Evolutionary conservation across 2,888 invertebrate species (phyloP).

Genomic region (Gymnoscelis rufifasciata): DNA sequence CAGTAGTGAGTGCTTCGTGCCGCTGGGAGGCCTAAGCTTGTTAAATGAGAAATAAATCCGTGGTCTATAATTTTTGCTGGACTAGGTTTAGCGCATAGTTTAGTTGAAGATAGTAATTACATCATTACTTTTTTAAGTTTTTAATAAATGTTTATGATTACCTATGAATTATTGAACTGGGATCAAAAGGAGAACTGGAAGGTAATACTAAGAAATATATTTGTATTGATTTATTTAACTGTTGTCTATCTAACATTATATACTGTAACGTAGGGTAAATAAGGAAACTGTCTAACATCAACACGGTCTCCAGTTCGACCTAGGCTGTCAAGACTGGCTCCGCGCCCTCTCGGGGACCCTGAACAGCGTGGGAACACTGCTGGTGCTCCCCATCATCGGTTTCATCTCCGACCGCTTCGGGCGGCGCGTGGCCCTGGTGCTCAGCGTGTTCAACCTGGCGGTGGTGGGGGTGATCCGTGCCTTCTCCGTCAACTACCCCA

Average conservation of each 20-base stretch:
- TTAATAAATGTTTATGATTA: too few relatives aligned
- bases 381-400: slow-evolving; percentile 84
- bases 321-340: slow-evolving; percentile 84
- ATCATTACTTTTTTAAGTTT: too few relatives aligned
- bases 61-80: too few relatives aligned
- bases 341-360: slow-evolving; percentile 85
- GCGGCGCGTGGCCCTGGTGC: slow-evolving; percentile 68
- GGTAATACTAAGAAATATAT: too few relatives aligned
- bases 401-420: slow-evolving; percentile 83
- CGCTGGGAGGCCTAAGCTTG: too few relatives aligned
- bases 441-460: slow-evolving; percentile 63
- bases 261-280: neutral
- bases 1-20: too few relatives aligned
- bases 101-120: too few relatives aligned
- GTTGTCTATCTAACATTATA: neutral
- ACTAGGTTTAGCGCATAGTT: too few relatives aligned
- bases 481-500: slow-evolving; percentile 75
- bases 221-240: too few relatives aligned
- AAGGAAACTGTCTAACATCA: neutral
- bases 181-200: too few relatives aligned
- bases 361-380: slow-evolving; percentile 83
- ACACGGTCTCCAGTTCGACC: slow-evolving; percentile 73
- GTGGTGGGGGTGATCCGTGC: slow-evolving; percentile 74
- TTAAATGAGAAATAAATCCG: too few relatives aligned
- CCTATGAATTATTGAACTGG: too few relatives aligned